Conservation (phyloP, 2,888 invertebrate species). For the Caradrina kadenii region DNA sequence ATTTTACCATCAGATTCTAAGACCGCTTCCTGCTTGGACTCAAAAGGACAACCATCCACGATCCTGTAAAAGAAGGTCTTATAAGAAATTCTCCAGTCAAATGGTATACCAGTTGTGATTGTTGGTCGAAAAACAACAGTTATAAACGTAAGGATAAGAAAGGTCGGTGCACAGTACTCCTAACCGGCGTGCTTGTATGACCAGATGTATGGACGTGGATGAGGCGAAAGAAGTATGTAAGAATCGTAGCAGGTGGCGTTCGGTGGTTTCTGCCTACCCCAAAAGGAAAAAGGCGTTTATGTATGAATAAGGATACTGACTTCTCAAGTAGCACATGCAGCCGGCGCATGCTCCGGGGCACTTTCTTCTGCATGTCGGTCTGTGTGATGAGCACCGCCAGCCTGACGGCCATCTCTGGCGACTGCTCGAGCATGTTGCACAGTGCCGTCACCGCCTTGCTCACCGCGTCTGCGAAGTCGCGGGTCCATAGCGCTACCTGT, state of each 20-base stretch:
- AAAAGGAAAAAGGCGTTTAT: too few relatives aligned
- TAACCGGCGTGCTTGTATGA: too few relatives aligned
- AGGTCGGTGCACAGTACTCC: too few relatives aligned
- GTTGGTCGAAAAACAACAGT: too few relatives aligned
- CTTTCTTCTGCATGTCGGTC: slow-evolving; percentile 69
- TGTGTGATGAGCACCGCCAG: slow-evolving; percentile 74
- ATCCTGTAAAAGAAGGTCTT: slow-evolving; percentile 64
- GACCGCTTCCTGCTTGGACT: slow-evolving; percentile 52
- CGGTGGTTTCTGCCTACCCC: too few relatives aligned
- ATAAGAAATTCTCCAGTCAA: not conserved
- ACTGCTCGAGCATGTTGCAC: slow-evolving; percentile 61
- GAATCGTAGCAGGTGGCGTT: too few relatives aligned
- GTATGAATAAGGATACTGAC: slow-evolving; percentile 55
- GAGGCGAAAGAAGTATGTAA: too few relatives aligned
- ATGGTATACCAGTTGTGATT: too few relatives aligned
- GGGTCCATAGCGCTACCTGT: slow-evolving; percentile 80
- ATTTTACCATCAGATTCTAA: slow-evolving; percentile 68
- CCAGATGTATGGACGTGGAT: too few relatives aligned
- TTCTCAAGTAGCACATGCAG: slow-evolving; percentile 71
- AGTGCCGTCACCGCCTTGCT: slow-evolving; percentile 73
- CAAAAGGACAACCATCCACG: slow-evolving; percentile 59
- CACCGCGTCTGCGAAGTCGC: slow-evolving; percentile 82
- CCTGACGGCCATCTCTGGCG: slow-evolving; percentile 59
- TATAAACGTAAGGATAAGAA: too few relatives aligned
- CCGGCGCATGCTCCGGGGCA: slow-evolving; percentile 71